phyloP scores from a whole-genome alignment of 1,140 invertebrate genomes.

The Mycetomoellerius zeteki region DNA sequence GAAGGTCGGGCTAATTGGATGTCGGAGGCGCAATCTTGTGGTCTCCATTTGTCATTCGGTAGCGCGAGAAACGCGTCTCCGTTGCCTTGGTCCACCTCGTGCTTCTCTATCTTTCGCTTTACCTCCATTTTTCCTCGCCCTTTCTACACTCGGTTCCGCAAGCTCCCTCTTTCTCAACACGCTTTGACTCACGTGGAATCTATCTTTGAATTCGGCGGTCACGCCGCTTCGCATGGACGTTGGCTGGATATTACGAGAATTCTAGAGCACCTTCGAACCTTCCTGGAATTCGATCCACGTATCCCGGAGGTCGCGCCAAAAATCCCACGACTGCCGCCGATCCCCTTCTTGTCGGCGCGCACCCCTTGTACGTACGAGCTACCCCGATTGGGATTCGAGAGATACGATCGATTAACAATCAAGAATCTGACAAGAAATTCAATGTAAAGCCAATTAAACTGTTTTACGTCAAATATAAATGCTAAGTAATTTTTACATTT shows the following conservation, averaged over 20 bases:
- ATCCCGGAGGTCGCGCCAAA: conserved; percentile 60
- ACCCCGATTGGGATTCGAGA: conserved; percentile 43
- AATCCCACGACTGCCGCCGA: conserved; percentile 62
- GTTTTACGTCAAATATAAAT: not conserved
- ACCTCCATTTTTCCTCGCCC: conserved; percentile 64
- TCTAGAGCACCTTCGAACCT: conserved; percentile 61
- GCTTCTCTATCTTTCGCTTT: conserved; percentile 42
- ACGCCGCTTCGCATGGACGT: conserved; percentile 41
- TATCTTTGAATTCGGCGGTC: conserved; percentile 65
- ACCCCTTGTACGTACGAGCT: not conserved
- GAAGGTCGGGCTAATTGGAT: conserved; percentile 84
- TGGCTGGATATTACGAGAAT: conserved; percentile 69
- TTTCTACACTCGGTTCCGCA: not conserved
- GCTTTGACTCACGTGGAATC: conserved; percentile 53
- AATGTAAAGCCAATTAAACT: conserved; percentile 25
- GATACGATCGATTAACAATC: conserved; percentile 39
- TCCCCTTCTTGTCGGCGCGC: conserved; percentile 53
- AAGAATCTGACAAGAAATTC: conserved; percentile 19
- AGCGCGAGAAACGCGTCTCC: conserved; percentile 66
- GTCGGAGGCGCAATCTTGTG: conserved; percentile 84
- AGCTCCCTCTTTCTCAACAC: conserved; percentile 13
- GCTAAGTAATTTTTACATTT: conserved; percentile 9
- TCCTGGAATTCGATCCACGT: conserved; percentile 67
- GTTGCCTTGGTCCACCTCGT: conserved; percentile 21
- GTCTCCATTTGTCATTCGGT: conserved; percentile 85